Conservation (phyloP, 92 coral and sea anemone species). For the Palythoa grandis region DNA sequence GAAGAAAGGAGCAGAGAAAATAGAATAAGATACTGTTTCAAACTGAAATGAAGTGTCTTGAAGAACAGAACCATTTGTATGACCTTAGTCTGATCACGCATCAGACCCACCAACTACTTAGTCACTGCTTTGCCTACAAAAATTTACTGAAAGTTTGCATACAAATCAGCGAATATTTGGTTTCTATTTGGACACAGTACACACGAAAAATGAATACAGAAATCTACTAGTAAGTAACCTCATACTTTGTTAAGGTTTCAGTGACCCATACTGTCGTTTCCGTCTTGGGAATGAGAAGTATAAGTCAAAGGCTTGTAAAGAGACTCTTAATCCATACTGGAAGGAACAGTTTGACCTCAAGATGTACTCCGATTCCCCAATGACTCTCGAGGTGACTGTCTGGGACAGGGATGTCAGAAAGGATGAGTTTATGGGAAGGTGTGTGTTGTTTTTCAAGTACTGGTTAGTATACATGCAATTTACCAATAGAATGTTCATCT, state of each 20-base stretch:
- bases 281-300: conserved; percentile 94
- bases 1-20: too few relatives aligned
- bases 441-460: not conserved
- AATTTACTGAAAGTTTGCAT: too few relatives aligned
- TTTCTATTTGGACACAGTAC: too few relatives aligned
- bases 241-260: conserved; percentile 65
- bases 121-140: too few relatives aligned
- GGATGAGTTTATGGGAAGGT: conserved; percentile 99
- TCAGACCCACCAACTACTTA: too few relatives aligned
- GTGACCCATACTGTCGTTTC: conserved; percentile 99
- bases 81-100: too few relatives aligned
- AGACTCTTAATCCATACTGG: conserved; percentile 94
- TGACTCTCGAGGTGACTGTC: conserved; percentile 91
- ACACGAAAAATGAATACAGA: not conserved
- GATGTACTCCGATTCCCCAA: conserved; percentile 89
- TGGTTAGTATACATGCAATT: too few relatives aligned
- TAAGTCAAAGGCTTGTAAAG: conserved; percentile 98
- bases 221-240: not conserved
- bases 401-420: conserved; percentile 96
- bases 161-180: too few relatives aligned
- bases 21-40: too few relatives aligned
- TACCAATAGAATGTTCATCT: too few relatives aligned
- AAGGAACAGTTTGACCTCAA: conserved; percentile 96
- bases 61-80: too few relatives aligned
- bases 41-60: too few relatives aligned